Conservation (phyloP, 1,140 invertebrate species). For the Ctenoplectra terminalis region DNA sequence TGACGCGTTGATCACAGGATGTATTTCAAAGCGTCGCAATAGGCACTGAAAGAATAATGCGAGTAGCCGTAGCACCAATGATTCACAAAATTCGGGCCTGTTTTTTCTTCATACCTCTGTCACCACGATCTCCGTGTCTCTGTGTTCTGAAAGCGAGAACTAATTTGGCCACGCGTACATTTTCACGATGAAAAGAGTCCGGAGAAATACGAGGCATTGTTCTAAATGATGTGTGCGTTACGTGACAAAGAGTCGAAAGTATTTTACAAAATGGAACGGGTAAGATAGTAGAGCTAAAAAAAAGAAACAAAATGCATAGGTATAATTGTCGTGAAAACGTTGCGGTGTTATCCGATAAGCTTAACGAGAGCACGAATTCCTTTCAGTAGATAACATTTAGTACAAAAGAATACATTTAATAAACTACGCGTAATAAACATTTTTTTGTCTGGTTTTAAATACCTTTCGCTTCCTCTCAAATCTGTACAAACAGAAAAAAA, state of each 20-base stretch:
- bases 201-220: slow-evolving; percentile 1
- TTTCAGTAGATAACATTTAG: background rate
- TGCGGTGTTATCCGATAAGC: background rate
- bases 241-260: slow-evolving; percentile 13
- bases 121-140: background rate
- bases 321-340: background rate
- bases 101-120: too few species aligned
- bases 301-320: background rate
- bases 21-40: slow-evolving; percentile 6
- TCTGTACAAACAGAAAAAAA: background rate
- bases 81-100: background rate
- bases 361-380: background rate
- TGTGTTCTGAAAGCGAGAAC: slow-evolving; percentile 11
- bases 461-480: too few species aligned
- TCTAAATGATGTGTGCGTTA: slow-evolving; percentile 21
- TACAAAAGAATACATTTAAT: background rate
- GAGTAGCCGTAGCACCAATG: background rate
- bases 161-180: slow-evolving; percentile 17
- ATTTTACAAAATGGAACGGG: slow-evolving; percentile 6
- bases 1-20: background rate
- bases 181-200: slow-evolving; percentile 1
- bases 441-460: too few species aligned
- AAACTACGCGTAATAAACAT: too few species aligned
- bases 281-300: background rate
- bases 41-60: slow-evolving; percentile 8